phyloP scores from a whole-genome alignment of 23 tunicate species.

The Corella eumyota region DNA sequence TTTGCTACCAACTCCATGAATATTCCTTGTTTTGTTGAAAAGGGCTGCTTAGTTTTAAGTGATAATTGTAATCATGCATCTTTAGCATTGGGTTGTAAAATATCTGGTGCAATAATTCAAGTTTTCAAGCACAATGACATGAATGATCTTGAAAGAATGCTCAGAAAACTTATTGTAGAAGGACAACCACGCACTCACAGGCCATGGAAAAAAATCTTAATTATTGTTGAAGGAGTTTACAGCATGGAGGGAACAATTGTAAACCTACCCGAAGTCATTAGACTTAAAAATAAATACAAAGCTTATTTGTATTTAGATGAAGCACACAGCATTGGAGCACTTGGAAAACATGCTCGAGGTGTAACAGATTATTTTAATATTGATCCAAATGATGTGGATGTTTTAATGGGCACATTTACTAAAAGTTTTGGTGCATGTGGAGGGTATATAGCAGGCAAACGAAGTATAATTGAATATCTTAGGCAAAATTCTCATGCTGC shows the following conservation, averaged over 20 bases:
- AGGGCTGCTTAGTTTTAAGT: slow-evolving; percentile 21
- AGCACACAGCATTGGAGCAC: slow-evolving; percentile 4
- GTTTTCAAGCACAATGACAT: slow-evolving; percentile 23
- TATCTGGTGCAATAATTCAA: slow-evolving; percentile 15
- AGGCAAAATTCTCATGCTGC: slow-evolving; percentile 11
- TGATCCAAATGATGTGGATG: neutral
- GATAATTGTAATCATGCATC: slow-evolving; percentile 23
- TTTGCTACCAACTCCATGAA: slow-evolving; percentile 28
- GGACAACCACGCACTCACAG: slow-evolving; percentile 14
- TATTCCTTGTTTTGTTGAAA: slow-evolving; percentile 20
- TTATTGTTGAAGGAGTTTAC: slow-evolving; percentile 26
- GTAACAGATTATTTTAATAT: slow-evolving; percentile 5
- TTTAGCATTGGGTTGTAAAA: slow-evolving; percentile 11
- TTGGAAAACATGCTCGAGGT: neutral
- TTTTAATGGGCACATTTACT: slow-evolving; percentile 3
- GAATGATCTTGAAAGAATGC: slow-evolving; percentile 13
- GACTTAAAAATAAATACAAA: slow-evolving; percentile 3
- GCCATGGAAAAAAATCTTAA: slow-evolving; percentile 21
- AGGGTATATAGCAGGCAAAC: slow-evolving; percentile 3
- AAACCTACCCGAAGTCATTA: slow-evolving; percentile 1
- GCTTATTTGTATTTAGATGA: neutral
- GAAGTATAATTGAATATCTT: slow-evolving; percentile 7
- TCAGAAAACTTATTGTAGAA: slow-evolving; percentile 12
- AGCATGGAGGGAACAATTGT: slow-evolving; percentile 10
- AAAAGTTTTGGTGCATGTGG: slow-evolving; percentile 6